phyloP scores from a whole-genome alignment of 2,888 invertebrate genomes.

The Phoronis australis region DNA sequence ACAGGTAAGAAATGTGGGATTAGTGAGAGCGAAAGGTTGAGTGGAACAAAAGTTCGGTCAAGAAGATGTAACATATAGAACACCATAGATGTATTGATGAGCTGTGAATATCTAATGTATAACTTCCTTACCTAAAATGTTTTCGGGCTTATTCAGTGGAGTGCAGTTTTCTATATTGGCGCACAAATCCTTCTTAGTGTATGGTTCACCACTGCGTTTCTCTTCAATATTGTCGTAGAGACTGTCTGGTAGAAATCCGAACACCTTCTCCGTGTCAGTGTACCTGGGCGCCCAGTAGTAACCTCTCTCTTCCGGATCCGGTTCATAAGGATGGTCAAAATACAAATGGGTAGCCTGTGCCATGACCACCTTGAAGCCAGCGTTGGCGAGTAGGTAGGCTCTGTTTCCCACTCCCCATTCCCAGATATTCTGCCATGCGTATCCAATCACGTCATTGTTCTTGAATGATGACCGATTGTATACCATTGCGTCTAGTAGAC shows the following conservation, averaged over 20 bases:
- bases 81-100: no score
- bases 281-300: constrained; percentile 45
- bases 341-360: constrained; percentile 39
- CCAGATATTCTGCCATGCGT: constrained; percentile 48
- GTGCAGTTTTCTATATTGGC: constrained; percentile 24
- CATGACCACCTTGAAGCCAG: constrained; percentile 39
- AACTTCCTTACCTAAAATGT: constrained; percentile 4
- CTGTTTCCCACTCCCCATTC: constrained; percentile 37
- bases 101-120: no score
- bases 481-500: neutral
- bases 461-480: constrained; percentile 16
- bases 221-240: constrained; percentile 33
- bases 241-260: constrained; percentile 36
- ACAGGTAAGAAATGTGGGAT: no score
- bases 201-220: constrained; percentile 31
- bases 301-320: constrained; percentile 42
- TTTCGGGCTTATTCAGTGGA: constrained; percentile 24
- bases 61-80: no score
- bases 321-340: constrained; percentile 42
- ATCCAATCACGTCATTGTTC: constrained; percentile 25
- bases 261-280: constrained; percentile 37
- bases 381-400: constrained; percentile 39
- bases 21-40: no score
- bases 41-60: no score
- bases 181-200: constrained; percentile 24